These are phyloP conservation scores for Dendroctonus valens DNA, from an alignment of 1,140 invertebrate species.

Conservation along the genomic window DNA sequence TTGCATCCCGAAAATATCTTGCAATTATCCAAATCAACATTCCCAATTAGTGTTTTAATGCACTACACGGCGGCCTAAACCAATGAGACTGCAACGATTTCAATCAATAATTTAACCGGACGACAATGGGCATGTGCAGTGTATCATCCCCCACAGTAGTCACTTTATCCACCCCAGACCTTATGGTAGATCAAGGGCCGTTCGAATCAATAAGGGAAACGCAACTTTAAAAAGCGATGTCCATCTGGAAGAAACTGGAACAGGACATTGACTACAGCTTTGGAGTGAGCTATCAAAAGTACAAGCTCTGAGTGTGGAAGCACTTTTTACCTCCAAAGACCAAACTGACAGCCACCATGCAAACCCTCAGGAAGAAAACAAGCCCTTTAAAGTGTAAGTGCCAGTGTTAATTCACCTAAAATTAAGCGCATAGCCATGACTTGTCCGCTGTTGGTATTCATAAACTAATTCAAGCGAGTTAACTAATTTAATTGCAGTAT, in stretches of 20 bases:
- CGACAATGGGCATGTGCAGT: slow-evolving; percentile 25
- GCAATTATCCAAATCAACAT: no score
- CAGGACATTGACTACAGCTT: slow-evolving; percentile 9
- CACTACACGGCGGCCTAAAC: no score
- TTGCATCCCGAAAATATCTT: no score
- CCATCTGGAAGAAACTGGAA: slow-evolving; percentile 23
- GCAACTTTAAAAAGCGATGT: slow-evolving; percentile 8
- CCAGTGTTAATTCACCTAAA: background rate
- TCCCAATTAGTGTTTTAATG: no score
- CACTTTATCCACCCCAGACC: slow-evolving; percentile 24
- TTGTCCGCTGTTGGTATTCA: no score
- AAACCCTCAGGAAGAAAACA: slow-evolving; percentile 84
- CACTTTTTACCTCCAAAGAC: background rate
- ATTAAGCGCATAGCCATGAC: no score
- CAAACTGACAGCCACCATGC: slow-evolving; percentile 57
- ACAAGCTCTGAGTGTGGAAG: slow-evolving; percentile 14
- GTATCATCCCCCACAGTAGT: slow-evolving; percentile 26
- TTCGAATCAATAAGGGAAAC: slow-evolving; percentile 27
- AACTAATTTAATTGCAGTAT: background rate
- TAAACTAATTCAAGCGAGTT: background rate
- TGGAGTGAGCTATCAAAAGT: slow-evolving; percentile 3
- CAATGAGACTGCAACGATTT: background rate
- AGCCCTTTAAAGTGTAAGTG: slow-evolving; percentile 87
- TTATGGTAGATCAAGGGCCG: slow-evolving; percentile 19
- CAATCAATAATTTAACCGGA: slow-evolving; percentile 21